Conservation (phyloP, 1,140 invertebrate genomes). For the Himalopsyche phryganea region DNA sequence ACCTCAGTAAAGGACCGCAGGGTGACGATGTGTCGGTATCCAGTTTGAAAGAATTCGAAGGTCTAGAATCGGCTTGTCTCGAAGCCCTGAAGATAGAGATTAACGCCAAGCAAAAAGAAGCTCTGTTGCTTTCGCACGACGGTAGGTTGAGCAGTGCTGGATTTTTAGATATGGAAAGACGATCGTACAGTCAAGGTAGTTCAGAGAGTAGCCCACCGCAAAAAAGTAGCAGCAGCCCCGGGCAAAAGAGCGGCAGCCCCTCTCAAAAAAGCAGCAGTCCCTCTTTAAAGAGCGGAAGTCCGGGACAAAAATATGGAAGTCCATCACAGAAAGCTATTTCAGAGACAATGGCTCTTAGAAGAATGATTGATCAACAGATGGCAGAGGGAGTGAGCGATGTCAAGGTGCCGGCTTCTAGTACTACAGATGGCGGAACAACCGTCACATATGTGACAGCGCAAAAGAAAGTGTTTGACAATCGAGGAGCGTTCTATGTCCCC, state of each 20-base stretch:
- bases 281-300: constrained; percentile 49
- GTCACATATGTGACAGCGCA: constrained; percentile 46
- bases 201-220: constrained; percentile 51
- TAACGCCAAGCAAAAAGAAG: constrained; percentile 81
- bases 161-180: constrained; percentile 51
- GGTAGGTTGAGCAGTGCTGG: constrained; percentile 57
- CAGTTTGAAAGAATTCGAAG: constrained; percentile 92
- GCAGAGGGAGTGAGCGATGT: constrained; percentile 45
- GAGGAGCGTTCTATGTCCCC: constrained; percentile 49
- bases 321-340: constrained; percentile 49
- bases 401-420: constrained; percentile 27
- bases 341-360: constrained; percentile 48
- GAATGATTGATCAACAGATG: constrained; percentile 50
- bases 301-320: constrained; percentile 52
- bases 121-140: constrained; percentile 61
- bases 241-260: constrained; percentile 47
- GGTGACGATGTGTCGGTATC: constrained; percentile 89
- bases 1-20: constrained; percentile 63
- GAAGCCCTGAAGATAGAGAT: constrained; percentile 79
- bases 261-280: constrained; percentile 50
- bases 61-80: constrained; percentile 81
- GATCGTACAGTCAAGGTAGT: constrained; percentile 49
- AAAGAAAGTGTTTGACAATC: constrained; percentile 50
- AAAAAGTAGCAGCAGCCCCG: constrained; percentile 49
- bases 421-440: constrained; percentile 23